A percentile compares a stretch with the other conserved stretches of the same genome.
Conservation (phyloP, 2,888 invertebrate species). For the Amphipyra tragopoginis region DNA sequence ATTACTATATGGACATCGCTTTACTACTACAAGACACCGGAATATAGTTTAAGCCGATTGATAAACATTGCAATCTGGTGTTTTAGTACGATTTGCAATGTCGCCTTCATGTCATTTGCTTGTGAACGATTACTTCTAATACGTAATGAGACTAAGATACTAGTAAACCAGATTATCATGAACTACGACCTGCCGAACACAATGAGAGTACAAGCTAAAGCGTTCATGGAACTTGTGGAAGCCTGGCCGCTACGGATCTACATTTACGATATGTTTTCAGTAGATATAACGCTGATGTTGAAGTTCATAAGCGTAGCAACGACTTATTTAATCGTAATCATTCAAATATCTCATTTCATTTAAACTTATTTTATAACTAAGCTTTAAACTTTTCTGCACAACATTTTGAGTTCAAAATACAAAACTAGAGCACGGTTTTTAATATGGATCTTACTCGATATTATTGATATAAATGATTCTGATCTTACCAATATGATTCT, state of each 20-base stretch:
- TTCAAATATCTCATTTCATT: slow-evolving; percentile 76
- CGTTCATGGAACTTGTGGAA: slow-evolving; percentile 76
- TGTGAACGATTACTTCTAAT: slow-evolving; percentile 70
- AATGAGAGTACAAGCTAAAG: slow-evolving; percentile 76
- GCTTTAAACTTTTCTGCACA: background rate
- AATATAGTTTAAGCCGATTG: slow-evolving; percentile 49
- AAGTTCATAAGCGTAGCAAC: slow-evolving; percentile 81
- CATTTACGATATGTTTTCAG: slow-evolving; percentile 78
- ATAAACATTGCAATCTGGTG: slow-evolving; percentile 68
- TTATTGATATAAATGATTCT: background rate
- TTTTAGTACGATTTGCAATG: slow-evolving; percentile 62
- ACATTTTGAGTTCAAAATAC: background rate
- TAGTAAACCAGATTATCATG: slow-evolving; percentile 78
- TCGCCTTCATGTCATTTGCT: slow-evolving; percentile 68
- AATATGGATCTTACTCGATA: background rate
- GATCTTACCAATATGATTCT: too few relatives aligned
- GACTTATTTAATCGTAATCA: slow-evolving; percentile 80
- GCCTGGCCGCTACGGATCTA: slow-evolving; percentile 73
- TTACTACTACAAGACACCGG: slow-evolving; percentile 62
- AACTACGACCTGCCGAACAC: slow-evolving; percentile 73
- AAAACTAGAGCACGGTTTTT: background rate
- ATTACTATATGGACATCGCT: slow-evolving; percentile 73
- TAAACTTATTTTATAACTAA: slow-evolving; percentile 28
- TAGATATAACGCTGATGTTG: slow-evolving; percentile 77
- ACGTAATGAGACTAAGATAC: slow-evolving; percentile 68